Evolutionary conservation across 1,140 invertebrate species (phyloP).

Genomic region (Druon quercuslanigerum): DNA sequence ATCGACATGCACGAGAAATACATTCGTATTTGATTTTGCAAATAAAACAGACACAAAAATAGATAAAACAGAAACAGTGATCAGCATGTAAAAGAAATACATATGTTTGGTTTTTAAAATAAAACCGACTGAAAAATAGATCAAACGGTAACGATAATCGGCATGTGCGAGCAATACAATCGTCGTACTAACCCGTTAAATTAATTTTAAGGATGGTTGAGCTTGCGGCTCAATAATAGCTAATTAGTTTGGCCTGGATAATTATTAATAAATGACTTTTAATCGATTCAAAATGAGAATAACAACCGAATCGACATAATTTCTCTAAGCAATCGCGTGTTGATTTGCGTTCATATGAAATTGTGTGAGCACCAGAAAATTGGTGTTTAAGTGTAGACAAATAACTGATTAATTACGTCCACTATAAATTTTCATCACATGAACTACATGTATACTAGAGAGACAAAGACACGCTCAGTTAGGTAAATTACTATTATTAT

Average conservation of each 20-base stretch:
- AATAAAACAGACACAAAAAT: not conserved
- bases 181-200: not conserved
- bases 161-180: not conserved
- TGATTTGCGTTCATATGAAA: not conserved
- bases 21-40: no score
- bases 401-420: slow-evolving; percentile 8
- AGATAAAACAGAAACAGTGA: not conserved
- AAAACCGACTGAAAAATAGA: not conserved
- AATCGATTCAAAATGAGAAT: slow-evolving; percentile 2
- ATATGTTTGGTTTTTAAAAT: not conserved
- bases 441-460: not conserved
- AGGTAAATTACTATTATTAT: slow-evolving; percentile 10
- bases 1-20: no score
- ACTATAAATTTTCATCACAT: not conserved
- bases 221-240: not conserved
- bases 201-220: slow-evolving; percentile 12
- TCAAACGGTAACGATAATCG: not conserved
- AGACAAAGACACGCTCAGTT: not conserved
- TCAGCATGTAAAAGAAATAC: no score
- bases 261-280: not conserved
- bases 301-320: not conserved
- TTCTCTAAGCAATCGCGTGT: not conserved
- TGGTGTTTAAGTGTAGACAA: not conserved
- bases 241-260: not conserved
- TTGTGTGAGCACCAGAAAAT: not conserved